Conservation (phyloP, 2,888 invertebrate genomes). For the Drosophila rubida region DNA sequence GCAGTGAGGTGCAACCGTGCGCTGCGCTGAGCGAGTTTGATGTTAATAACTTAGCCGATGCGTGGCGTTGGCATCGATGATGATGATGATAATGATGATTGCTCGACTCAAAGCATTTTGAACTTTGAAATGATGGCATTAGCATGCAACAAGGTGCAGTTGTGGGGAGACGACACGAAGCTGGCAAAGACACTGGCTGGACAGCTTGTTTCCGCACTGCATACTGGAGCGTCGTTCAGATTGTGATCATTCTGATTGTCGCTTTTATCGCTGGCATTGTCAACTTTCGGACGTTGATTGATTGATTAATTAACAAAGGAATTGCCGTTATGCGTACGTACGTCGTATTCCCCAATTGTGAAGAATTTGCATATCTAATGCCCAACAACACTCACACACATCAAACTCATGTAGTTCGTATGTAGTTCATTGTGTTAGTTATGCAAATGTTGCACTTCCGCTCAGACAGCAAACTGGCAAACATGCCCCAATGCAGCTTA, state of each 20-base stretch:
- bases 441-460: slow-evolving; percentile 78
- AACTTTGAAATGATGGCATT: slow-evolving; percentile 70
- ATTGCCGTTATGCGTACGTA: slow-evolving; percentile 63
- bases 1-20: not conserved
- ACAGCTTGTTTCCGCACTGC: slow-evolving; percentile 76
- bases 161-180: not conserved
- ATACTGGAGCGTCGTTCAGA: slow-evolving; percentile 57
- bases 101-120: slow-evolving; percentile 39
- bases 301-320: slow-evolving; percentile 83
- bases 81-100: slow-evolving; percentile 7
- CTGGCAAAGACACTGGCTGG: slow-evolving; percentile 38
- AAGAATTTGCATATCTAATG: slow-evolving; percentile 59
- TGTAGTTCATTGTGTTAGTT: slow-evolving; percentile 78
- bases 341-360: slow-evolving; percentile 41
- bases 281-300: slow-evolving; percentile 67
- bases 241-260: slow-evolving; percentile 31
- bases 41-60: slow-evolving; percentile 55
- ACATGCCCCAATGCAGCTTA: slow-evolving; percentile 60
- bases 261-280: slow-evolving; percentile 36
- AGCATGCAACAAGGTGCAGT: slow-evolving; percentile 62
- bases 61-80: slow-evolving; percentile 39
- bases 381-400: not conserved
- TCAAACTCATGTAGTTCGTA: slow-evolving; percentile 21
- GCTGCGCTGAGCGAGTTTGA: slow-evolving; percentile 35
- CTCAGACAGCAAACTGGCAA: slow-evolving; percentile 24